Evolutionary conservation across 2,797 vertebrate genomes (phyloP).

Genomic region (Esox lucius): DNA sequence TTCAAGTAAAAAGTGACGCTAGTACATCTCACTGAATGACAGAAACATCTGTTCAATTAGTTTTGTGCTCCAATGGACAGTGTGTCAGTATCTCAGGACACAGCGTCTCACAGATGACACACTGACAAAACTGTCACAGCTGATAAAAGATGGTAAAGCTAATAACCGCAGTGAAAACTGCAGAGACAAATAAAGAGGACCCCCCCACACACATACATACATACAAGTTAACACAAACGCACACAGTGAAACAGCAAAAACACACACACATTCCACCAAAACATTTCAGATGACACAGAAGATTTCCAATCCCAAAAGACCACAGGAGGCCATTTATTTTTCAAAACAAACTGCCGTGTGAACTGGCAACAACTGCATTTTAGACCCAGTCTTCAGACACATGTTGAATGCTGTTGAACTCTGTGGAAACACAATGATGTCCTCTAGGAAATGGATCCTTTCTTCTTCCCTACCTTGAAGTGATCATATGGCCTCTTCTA

Average conservation of each 20-base stretch:
- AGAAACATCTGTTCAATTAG: constrained; percentile 66
- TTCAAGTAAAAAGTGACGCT: constrained; percentile 34
- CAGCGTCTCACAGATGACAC: constrained; percentile 50
- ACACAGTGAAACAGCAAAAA: constrained; percentile 4
- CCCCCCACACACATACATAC: constrained; percentile 17
- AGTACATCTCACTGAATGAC: constrained; percentile 54
- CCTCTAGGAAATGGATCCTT: background rate
- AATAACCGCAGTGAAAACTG: constrained; percentile 57
- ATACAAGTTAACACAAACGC: too few relatives aligned
- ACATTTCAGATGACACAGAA: constrained; percentile 18
- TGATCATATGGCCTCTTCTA: background rate
- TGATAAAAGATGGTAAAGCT: constrained; percentile 58
- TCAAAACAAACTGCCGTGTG: constrained; percentile 21
- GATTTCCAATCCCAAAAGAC: constrained; percentile 21
- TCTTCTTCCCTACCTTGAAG: background rate
- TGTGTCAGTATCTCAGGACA: constrained; percentile 45
- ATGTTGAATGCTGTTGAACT: constrained; percentile 8
- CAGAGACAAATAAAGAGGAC: constrained; percentile 24
- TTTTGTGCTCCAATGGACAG: constrained; percentile 58
- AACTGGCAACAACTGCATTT: too few relatives aligned
- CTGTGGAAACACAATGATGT: background rate
- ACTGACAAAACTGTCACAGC: constrained; percentile 64
- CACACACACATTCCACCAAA: constrained; percentile 14
- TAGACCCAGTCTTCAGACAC: too few relatives aligned
- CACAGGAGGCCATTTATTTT: constrained; percentile 43